phyloP scores from a whole-genome alignment of 37 sponge, comb jelly and placozoan genomes.

The Chondrosia reniformis region DNA sequence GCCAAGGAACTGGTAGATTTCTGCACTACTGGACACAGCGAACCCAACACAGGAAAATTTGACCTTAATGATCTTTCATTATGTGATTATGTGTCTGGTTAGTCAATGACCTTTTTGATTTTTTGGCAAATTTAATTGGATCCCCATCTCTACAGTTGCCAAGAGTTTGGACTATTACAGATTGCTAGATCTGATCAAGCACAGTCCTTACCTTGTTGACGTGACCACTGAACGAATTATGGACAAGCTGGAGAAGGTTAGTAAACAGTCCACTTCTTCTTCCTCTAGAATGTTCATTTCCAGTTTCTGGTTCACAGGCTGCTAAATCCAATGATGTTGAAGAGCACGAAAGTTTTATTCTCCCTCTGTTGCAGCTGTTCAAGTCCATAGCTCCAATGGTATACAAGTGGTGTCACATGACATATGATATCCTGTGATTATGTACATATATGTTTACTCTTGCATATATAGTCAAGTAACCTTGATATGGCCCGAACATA shows the following conservation, averaged over 20 bases:
- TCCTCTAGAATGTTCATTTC: background rate
- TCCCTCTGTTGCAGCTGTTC: constrained; percentile 75
- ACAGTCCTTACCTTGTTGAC: constrained; percentile 20
- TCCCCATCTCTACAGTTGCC: constrained; percentile 15
- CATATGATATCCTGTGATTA: background rate
- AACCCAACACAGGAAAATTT: constrained; percentile 37
- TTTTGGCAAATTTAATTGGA: too few species aligned
- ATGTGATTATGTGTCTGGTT: constrained; percentile 48
- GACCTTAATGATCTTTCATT: constrained; percentile 33
- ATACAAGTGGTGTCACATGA: background rate
- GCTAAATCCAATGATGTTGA: constrained; percentile 38
- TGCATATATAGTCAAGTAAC: background rate
- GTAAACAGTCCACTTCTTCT: background rate
- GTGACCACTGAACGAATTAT: constrained; percentile 34
- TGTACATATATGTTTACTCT: background rate
- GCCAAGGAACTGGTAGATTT: constrained; percentile 37
- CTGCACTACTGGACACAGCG: constrained; percentile 52
- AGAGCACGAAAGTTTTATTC: constrained; percentile 50
- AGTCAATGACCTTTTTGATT: background rate
- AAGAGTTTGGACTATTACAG: constrained; percentile 51
- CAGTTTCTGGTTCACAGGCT: background rate
- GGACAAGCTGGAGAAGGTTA: constrained; percentile 12
- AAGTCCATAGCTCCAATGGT: constrained; percentile 67
- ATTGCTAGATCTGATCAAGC: constrained; percentile 30
- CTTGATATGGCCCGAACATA: constrained; percentile 51